Conservation (phyloP, 2,888 invertebrate species). For the Tiphia femorata region DNA sequence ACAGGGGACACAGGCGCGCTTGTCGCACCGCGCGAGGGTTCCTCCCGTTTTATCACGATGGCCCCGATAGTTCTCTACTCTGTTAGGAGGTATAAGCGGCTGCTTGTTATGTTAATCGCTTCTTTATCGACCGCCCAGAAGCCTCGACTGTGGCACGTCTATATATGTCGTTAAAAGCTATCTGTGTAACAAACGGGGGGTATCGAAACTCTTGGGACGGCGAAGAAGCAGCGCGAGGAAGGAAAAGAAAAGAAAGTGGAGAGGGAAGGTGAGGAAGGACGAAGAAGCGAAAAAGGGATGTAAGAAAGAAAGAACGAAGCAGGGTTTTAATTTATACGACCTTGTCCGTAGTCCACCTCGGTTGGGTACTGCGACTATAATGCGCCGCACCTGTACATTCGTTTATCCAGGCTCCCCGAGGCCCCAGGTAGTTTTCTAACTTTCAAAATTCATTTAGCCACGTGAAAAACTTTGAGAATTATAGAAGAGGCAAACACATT, state of each 20-base stretch:
- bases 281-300: no score
- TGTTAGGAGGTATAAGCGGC: constrained; percentile 42
- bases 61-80: constrained; percentile 44
- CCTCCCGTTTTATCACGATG: constrained; percentile 49
- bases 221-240: neutral
- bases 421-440: no score
- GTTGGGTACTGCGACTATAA: neutral
- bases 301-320: neutral
- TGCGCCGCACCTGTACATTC: no score
- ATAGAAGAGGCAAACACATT: no score
- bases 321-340: constrained; percentile 20
- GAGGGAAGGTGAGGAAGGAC: neutral
- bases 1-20: constrained; percentile 29
- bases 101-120: constrained; percentile 58
- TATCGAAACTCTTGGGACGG: constrained; percentile 29
- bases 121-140: constrained; percentile 48
- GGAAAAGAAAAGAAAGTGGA: neutral
- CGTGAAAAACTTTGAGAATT: no score
- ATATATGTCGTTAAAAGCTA: constrained; percentile 21
- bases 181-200: constrained; percentile 32
- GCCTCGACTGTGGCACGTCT: constrained; percentile 17
- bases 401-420: no score
- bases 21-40: constrained; percentile 10
- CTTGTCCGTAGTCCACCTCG: neutral
- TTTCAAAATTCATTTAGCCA: no score